Evolutionary conservation across 2,113 vertebrate genomes (phyloP).

Genomic region (Megaptera novaeangliae): DNA sequence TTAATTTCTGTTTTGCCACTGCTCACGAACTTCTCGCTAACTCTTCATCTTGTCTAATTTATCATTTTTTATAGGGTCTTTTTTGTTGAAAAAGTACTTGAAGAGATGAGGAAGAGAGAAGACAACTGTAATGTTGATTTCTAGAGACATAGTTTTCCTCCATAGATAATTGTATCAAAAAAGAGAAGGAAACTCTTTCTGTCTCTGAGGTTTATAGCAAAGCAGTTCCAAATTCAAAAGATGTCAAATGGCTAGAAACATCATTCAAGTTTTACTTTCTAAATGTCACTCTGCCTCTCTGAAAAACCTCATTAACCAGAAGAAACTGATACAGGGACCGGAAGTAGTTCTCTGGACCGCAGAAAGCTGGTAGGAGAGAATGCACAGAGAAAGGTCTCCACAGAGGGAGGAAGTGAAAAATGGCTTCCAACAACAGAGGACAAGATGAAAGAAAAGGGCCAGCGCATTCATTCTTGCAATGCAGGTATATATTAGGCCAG

Average conservation of each 20-base stretch:
- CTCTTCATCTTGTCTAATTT: background rate
- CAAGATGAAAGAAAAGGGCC: background rate
- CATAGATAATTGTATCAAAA: background rate
- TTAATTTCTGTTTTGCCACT: background rate
- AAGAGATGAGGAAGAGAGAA: background rate
- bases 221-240: background rate
- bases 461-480: background rate
- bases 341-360: background rate
- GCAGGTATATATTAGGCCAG: accelerated
- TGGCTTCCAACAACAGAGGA: background rate
- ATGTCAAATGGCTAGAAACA: background rate
- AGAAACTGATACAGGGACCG: background rate
- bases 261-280: conserved; percentile 26
- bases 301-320: background rate
- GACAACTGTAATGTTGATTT: background rate
- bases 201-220: background rate
- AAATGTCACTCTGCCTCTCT: background rate
- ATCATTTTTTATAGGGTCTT: background rate
- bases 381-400: background rate
- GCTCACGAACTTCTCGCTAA: background rate
- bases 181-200: background rate
- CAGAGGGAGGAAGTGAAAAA: background rate
- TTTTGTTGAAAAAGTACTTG: background rate
- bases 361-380: background rate
- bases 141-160: background rate